phyloP scores from a whole-genome alignment of 2,888 invertebrate genomes.

The Stegophylla sp. region DNA sequence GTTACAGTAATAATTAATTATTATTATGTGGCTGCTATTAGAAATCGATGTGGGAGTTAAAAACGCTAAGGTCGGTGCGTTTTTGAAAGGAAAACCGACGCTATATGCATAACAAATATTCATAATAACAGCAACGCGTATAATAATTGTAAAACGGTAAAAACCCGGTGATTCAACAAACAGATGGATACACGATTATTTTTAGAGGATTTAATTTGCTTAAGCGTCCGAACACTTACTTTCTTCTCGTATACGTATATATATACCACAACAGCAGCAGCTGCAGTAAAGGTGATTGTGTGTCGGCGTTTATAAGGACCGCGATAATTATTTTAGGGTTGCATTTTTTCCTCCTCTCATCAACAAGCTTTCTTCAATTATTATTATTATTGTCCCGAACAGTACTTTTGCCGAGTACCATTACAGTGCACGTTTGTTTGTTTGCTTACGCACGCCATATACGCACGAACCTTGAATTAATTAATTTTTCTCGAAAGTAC shows the following conservation, averaged over 20 bases:
- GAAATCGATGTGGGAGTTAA: slow-evolving; percentile 31
- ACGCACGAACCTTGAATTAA: slow-evolving; percentile 25
- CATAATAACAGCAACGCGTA: too few relatives aligned
- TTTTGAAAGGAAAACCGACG: slow-evolving; percentile 8
- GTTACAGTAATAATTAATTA: too few relatives aligned
- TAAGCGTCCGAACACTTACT: slow-evolving; percentile 23
- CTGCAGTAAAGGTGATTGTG: background rate
- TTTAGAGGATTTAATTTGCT: slow-evolving; percentile 13
- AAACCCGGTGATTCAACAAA: slow-evolving; percentile 40
- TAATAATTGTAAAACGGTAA: slow-evolving; percentile 16
- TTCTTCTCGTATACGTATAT: background rate
- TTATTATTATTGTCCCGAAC: background rate
- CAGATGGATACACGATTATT: background rate
- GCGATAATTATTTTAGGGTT: slow-evolving; percentile 21
- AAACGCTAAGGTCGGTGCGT: too few relatives aligned
- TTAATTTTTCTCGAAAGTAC: slow-evolving; percentile 18
- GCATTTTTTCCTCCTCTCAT: background rate
- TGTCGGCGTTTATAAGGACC: slow-evolving; percentile 6
- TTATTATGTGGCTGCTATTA: background rate
- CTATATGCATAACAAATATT: too few relatives aligned
- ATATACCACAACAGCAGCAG: too few relatives aligned
- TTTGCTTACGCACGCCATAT: background rate
- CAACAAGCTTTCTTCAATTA: background rate
- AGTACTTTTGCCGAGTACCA: background rate
- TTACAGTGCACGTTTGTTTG: slow-evolving; percentile 6